Evolutionary conservation across 2,888 invertebrate species (phyloP).

Genomic region (Caenorhabditis sp.): DNA sequence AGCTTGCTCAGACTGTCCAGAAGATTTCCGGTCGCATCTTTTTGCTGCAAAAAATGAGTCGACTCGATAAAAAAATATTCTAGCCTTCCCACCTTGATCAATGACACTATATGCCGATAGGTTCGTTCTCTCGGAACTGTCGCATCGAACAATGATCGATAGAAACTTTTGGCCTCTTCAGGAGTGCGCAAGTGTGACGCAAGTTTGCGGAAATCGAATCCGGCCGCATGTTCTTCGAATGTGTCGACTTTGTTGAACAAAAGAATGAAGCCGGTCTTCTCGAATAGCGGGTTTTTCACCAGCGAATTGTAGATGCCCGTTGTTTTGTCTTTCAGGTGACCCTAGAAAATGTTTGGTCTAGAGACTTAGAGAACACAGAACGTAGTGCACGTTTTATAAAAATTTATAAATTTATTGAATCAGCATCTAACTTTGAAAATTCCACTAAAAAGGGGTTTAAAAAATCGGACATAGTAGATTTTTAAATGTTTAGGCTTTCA

Average conservation of each 20-base stretch:
- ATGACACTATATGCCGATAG: conserved; percentile 38
- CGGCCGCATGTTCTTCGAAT: conserved; percentile 42
- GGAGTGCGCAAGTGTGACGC: conserved; percentile 42
- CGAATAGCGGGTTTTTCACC: conserved; percentile 19
- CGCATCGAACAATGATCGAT: conserved; percentile 37
- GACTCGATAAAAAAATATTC: not conserved
- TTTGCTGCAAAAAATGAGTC: not conserved
- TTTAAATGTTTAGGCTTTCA: no score
- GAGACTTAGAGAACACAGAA: not conserved
- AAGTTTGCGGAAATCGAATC: conserved; percentile 41
- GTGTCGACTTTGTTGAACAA: conserved; percentile 46
- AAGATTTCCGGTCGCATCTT: conserved; percentile 1
- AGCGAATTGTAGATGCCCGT: conserved; percentile 18
- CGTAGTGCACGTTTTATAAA: no score
- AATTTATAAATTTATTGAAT: no score
- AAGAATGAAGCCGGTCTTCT: conserved; percentile 29
- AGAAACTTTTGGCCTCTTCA: conserved; percentile 37
- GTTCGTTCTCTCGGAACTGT: conserved; percentile 33
- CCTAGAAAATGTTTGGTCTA: conserved; percentile 33
- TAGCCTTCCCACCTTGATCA: conserved; percentile 19
- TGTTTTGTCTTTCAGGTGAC: conserved; percentile 50
- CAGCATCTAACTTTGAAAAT: no score
- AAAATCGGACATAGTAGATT: no score
- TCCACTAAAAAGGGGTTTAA: no score
- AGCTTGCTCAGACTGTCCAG: conserved; percentile 12